Evolutionary conservation across 2,113 vertebrate genomes (phyloP), one percentile per base, ranked within the genome.

Genomic region (Proterorhinus semilunaris): DNA sequence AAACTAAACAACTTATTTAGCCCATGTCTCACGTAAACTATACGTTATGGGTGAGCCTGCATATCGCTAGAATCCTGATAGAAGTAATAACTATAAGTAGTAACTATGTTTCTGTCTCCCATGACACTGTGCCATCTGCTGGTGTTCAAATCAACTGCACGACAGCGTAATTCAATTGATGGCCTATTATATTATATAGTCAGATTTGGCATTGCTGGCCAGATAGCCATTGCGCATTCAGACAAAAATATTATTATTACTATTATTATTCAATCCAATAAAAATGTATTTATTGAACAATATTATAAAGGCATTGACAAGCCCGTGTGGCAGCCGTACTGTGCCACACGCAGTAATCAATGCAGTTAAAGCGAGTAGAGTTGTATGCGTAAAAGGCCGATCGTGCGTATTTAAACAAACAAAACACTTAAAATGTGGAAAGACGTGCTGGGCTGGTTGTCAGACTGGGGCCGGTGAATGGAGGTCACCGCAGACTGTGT

Each of bases 401-500:
- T 3, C 12, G 48, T n/a, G 10, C 13, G 62, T 17, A 27, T 48
- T 58, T 13, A 49, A 27, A 42, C 6, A 45, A 9, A 51, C 17
- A 62, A 47, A 57, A 17, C 13, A 12, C 43, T 53, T 66, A 59
- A 71, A 77, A 67, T 65, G 1, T 80, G 74, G 61, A 66, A 76
- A 67, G 69, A 57, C 65, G 10, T 45, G 76, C 53, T 53, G 63
- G 66, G 9, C 62, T 62, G 45, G 65, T 58, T 69, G 76, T 67
- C 45, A 82, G 74, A 75, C 57, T 76, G 62, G 62, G 66, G 48
- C 59, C 71, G 86, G 85, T 81, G 88, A 85, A 83, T 86, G 91
- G 88, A 90, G 87, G 90, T 88, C 88, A 89, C 78, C 74, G 83
- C 76, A 88, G 81, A 88, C 75, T 78, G 69, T 68, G 83, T 83